Base-by-base conservation (phyloP, 2,888 invertebrate genomes). In the Abscondita cerata region DNA sequence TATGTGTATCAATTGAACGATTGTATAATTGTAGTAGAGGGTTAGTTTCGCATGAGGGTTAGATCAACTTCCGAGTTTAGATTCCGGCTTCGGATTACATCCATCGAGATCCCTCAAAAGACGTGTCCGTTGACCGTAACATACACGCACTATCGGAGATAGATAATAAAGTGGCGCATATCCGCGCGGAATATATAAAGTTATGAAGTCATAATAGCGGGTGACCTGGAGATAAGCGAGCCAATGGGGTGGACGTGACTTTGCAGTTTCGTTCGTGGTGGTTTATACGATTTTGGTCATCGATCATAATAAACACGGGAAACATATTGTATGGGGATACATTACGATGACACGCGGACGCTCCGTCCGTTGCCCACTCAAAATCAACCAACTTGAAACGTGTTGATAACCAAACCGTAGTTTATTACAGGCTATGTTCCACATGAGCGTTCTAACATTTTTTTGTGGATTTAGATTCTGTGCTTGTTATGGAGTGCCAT, bases 181-280 rank as follows among this genome's bases (percentile, higher is more conserved):
- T 62, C 62, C 62, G 56, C 51, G 41, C 44, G 38, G 31, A 51
- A 58, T 57, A 51, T 62, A 62, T 62, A 59, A 59, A 63, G 63
- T 63, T 68, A 68, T 68, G 67, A 67, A 67, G 68, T 67, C 67
- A 65, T 68, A 64, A 67, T 62, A 64, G 62, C 65, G 65, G 63
- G 58, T 52, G 64, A 62, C 64, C 64, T 61, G 61, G 64, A 66
- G 69, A 69, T 69, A 69, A 69, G 69, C 61, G 68, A 75, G 71
- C 75, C 76, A 77, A 77, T 77, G 76, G 76, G 69, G 74, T 77
- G 76, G 76, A 77, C 76, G 74, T 77, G 76, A 77, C 76, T 70
- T 68, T 70, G 75, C 76, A 74, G 68, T 73, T 68, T 68, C 66
- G 70, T 51, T 44, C 46, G 54, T 50, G 58, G 53, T 40, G 51